These are phyloP conservation scores for Jacana jacana DNA, from an alignment of 2,113 vertebrate genomes.

Conservation along the genomic window DNA sequence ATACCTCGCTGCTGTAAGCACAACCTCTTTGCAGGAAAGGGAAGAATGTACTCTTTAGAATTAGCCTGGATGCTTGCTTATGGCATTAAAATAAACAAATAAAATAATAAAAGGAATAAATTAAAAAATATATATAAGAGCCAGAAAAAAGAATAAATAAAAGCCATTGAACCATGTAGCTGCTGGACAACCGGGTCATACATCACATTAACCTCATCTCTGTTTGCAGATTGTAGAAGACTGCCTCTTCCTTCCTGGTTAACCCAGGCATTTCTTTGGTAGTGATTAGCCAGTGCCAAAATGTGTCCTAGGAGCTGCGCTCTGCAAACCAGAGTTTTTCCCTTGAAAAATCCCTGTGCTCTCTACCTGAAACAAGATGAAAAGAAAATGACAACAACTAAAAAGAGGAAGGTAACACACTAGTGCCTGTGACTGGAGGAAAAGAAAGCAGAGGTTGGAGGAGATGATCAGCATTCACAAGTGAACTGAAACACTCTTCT, in stretches of 20 bases:
- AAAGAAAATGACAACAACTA: background rate
- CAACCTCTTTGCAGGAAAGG: background rate
- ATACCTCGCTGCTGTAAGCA: background rate
- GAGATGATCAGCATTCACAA: background rate
- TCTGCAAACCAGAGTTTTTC: background rate
- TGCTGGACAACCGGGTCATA: background rate
- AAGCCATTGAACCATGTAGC: background rate
- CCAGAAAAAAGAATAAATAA: too few relatives aligned
- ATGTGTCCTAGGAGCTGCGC: background rate
- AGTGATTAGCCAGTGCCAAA: background rate
- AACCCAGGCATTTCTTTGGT: background rate
- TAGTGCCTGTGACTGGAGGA: background rate
- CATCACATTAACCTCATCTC: background rate
- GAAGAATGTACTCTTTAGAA: background rate
- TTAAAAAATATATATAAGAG: too few relatives aligned
- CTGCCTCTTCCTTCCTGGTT: background rate
- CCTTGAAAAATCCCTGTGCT: background rate
- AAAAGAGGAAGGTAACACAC: background rate
- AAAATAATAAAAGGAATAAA: too few relatives aligned
- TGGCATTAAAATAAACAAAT: background rate
- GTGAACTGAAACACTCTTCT: background rate
- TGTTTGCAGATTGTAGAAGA: background rate
- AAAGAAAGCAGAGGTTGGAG: background rate
- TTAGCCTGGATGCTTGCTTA: background rate
- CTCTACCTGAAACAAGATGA: background rate